phyloP scores from a whole-genome alignment of 2,888 invertebrate genomes.

The Epirrhoe alternata region DNA sequence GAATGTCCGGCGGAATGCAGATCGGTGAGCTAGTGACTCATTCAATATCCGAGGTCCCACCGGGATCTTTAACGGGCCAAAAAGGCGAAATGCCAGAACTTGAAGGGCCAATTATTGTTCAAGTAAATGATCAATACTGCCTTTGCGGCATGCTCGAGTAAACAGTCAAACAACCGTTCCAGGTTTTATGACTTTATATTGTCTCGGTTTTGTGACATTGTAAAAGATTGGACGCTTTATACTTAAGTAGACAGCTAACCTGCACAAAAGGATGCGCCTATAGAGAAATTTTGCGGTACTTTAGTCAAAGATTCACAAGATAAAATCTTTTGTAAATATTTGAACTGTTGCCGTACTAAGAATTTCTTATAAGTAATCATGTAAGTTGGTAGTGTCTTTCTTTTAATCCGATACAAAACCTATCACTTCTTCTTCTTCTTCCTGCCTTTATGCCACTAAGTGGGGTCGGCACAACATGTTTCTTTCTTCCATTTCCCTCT shows the following conservation, averaged over 20 bases:
- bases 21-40: conserved; percentile 71
- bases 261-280: conserved; percentile 35
- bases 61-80: conserved; percentile 61
- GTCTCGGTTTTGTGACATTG: conserved; percentile 46
- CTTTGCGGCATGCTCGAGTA: conserved; percentile 52
- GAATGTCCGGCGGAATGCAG: conserved; percentile 74
- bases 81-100: conserved; percentile 48
- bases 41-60: conserved; percentile 53
- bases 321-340: conserved; percentile 14
- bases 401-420: no score
- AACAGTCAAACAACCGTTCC: conserved; percentile 44
- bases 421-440: no score
- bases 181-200: conserved; percentile 51
- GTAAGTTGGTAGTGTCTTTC: no score
- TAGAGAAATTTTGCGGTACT: conserved; percentile 33
- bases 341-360: not conserved
- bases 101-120: conserved; percentile 53
- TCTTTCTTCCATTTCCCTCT: no score
- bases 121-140: conserved; percentile 39
- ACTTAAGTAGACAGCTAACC: conserved; percentile 41
- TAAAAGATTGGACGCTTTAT: conserved; percentile 34
- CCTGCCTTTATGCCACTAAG: no score
- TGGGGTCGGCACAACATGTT: no score
- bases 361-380: not conserved
- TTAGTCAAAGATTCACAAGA: conserved; percentile 7